Percentiles rank a stretch among this genome's conserved stretches.
phyloP scores from a whole-genome alignment of 2,888 invertebrate genomes.

The Cryptosula pallasiana region DNA sequence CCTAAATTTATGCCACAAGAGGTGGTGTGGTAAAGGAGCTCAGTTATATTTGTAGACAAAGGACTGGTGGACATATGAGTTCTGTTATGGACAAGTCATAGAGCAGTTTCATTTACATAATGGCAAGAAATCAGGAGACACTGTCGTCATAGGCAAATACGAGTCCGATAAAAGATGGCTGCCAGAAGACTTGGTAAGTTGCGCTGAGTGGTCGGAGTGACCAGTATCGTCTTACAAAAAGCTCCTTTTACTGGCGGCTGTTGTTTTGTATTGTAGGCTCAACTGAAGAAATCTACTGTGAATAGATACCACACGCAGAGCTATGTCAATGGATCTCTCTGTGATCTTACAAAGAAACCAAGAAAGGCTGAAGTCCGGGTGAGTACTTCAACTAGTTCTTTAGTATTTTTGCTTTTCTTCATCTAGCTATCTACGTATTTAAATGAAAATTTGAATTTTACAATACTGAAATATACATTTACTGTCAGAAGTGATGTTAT shows the following conservation, averaged over 20 bases:
- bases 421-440: no score
- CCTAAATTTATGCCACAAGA: no score
- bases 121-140: slow-evolving; percentile 44
- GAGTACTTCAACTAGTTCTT: no score
- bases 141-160: slow-evolving; percentile 47
- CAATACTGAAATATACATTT: no score
- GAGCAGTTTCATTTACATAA: slow-evolving; percentile 55
- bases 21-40: no score
- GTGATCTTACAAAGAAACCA: slow-evolving; percentile 53
- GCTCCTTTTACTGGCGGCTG: no score
- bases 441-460: no score
- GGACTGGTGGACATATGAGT: slow-evolving; percentile 58
- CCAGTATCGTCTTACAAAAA: no score
- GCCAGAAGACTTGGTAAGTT: slow-evolving; percentile 29
- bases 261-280: not conserved
- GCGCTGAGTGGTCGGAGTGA: not conserved
- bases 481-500: no score
- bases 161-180: slow-evolving; percentile 54
- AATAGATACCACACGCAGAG: slow-evolving; percentile 52
- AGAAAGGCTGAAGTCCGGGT: slow-evolving; percentile 54
- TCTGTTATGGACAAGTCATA: slow-evolving; percentile 54
- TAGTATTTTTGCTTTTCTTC: no score
- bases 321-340: slow-evolving; percentile 53
- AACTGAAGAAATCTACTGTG: slow-evolving; percentile 27
- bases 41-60: slow-evolving; percentile 51